Evolutionary conservation across 2,888 invertebrate genomes (phyloP).

Genomic region (Germaria angustata): DNA sequence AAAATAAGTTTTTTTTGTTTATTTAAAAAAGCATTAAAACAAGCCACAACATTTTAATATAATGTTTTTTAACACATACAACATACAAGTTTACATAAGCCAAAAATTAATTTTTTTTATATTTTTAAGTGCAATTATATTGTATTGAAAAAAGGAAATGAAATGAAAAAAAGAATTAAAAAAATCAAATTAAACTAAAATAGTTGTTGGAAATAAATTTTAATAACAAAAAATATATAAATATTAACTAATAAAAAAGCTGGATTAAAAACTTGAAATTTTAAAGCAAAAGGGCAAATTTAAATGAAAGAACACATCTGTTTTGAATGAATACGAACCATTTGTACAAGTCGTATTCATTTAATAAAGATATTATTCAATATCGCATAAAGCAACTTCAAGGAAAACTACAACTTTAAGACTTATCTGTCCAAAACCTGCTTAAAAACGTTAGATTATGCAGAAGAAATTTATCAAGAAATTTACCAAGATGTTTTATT

Average conservation of each 20-base stretch:
- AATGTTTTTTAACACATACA: slow-evolving; percentile 58
- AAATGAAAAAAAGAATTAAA: slow-evolving; percentile 17
- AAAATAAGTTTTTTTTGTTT: slow-evolving; percentile 68
- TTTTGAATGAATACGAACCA: too few relatives aligned
- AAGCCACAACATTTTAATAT: slow-evolving; percentile 66
- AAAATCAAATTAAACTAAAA: slow-evolving; percentile 7
- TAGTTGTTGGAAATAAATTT: neutral
- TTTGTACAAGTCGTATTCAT: too few relatives aligned
- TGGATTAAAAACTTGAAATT: slow-evolving; percentile 34
- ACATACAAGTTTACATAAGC: slow-evolving; percentile 64
- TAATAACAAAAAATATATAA: neutral
- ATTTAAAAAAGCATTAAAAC: slow-evolving; percentile 51
- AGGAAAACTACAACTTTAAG: too few relatives aligned
- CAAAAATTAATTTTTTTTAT: slow-evolving; percentile 50
- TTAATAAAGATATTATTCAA: too few relatives aligned
- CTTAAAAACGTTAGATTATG: too few relatives aligned
- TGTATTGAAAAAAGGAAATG: slow-evolving; percentile 34
- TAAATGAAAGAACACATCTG: too few relatives aligned
- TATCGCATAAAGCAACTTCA: too few relatives aligned
- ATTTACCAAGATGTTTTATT: too few relatives aligned
- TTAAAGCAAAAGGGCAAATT: neutral
- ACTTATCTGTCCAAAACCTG: too few relatives aligned
- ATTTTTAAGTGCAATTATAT: slow-evolving; percentile 58
- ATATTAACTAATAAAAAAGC: neutral
- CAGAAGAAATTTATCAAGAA: too few relatives aligned